phyloP scores from a whole-genome alignment of 2,888 invertebrate genomes.

The Tinea semifulvella region DNA sequence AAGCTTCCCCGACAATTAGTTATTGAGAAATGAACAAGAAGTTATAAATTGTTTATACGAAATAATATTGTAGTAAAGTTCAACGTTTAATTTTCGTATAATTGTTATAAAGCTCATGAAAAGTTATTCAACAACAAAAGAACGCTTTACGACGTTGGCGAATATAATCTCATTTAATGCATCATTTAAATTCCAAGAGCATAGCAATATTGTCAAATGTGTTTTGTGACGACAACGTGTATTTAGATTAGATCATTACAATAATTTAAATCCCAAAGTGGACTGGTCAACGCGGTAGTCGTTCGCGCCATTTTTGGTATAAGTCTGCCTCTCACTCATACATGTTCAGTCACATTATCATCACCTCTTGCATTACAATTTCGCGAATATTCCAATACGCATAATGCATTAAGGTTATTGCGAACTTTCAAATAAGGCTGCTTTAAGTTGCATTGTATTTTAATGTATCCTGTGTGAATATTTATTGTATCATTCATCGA shows the following conservation, averaged over 20 bases:
- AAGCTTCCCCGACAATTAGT: too few species aligned
- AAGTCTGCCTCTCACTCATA: slow-evolving; percentile 1
- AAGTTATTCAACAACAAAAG: neutral
- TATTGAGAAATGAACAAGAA: too few species aligned
- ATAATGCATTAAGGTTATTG: neutral
- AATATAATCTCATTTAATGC: slow-evolving; percentile 5
- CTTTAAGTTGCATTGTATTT: neutral
- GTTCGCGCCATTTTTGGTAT: slow-evolving; percentile 1
- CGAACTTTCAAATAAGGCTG: neutral
- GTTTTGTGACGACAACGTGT: slow-evolving; percentile 5
- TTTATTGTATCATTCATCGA: too few species aligned
- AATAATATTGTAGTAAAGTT: too few species aligned
- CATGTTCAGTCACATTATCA: neutral
- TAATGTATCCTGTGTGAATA: neutral
- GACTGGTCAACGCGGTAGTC: neutral
- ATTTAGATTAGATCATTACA: slow-evolving; percentile 8
- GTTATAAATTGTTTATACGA: too few species aligned
- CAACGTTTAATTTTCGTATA: too few species aligned
- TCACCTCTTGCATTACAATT: neutral
- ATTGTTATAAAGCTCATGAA: too few species aligned
- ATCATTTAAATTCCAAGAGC: slow-evolving; percentile 10
- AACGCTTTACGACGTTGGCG: neutral
- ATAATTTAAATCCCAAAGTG: slow-evolving; percentile 9
- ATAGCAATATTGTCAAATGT: slow-evolving; percentile 1
- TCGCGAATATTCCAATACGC: neutral